Percentiles rank a stretch among this genome's conserved stretches.
phyloP scores from a whole-genome alignment of 2,888 invertebrate species.

The Lithophane socia region DNA sequence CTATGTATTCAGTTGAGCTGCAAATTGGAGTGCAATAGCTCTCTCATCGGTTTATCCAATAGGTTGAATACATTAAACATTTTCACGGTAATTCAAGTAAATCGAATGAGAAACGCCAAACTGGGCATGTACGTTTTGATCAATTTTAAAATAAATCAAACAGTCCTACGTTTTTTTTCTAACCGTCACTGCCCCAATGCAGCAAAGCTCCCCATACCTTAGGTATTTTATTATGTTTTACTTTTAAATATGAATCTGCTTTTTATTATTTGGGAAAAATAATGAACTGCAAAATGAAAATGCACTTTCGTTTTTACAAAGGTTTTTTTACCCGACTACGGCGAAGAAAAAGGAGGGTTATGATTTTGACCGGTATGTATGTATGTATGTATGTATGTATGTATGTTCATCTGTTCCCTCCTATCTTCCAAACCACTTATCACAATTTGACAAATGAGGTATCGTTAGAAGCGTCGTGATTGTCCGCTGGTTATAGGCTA shows the following conservation, averaged over 20 bases:
- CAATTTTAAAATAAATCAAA: neutral
- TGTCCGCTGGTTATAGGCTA: no score
- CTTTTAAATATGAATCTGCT: neutral
- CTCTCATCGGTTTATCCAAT: neutral
- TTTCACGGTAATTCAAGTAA: conserved; percentile 9
- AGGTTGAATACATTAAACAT: conserved; percentile 2
- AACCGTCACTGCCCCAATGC: neutral
- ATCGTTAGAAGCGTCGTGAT: no score
- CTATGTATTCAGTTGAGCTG: conserved; percentile 21
- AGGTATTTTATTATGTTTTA: neutral
- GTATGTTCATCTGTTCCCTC: no score
- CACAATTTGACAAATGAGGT: no score
- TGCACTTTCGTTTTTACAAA: neutral
- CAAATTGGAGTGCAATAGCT: conserved; percentile 4
- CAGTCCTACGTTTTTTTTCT: neutral
- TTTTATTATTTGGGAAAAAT: neutral
- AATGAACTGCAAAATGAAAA: neutral
- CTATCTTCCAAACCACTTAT: no score
- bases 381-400: no score
- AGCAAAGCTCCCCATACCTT: neutral
- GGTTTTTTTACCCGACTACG: no score
- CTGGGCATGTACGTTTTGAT: neutral
- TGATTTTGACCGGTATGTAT: no score
- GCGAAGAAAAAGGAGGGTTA: no score
- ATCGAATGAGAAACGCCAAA: neutral